These are phyloP conservation scores for Siniperca knerii DNA, from an alignment of 2,113 vertebrate genomes.

Conservation along the genomic window DNA sequence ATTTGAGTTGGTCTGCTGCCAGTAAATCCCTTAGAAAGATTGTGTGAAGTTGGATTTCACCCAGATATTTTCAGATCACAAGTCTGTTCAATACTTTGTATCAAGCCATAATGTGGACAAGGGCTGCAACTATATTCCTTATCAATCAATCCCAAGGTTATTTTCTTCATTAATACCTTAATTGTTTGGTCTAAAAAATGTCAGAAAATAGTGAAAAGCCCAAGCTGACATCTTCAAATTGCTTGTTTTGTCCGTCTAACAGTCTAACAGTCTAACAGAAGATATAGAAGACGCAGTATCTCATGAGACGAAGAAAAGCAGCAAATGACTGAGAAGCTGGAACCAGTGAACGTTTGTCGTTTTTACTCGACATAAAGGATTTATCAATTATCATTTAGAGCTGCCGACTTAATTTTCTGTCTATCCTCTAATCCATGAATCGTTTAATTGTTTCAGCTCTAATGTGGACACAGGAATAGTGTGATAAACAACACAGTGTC, in stretches of 20 bases:
- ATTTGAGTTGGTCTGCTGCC: background rate
- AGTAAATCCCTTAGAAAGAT: background rate
- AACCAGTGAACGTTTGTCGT: background rate
- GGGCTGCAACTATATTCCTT: background rate
- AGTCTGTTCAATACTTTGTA: background rate
- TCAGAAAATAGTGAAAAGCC: background rate
- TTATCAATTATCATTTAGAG: background rate
- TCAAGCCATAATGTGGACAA: background rate
- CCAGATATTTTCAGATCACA: background rate
- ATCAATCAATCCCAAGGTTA: background rate
- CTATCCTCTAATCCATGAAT: background rate
- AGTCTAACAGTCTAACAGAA: background rate
- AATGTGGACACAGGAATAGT: background rate
- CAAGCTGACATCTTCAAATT: no score
- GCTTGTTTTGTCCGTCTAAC: background rate
- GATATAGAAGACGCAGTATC: background rate
- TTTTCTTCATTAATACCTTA: background rate
- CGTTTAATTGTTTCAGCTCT: background rate
- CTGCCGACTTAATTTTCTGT: background rate
- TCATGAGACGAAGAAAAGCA: background rate
- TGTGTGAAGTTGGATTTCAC: no score
- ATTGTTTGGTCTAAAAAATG: background rate
- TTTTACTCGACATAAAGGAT: background rate
- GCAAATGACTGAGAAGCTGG: background rate
- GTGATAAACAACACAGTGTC: constrained; percentile 15